A percentile compares a stretch with the other conserved stretches of the same genome.
Conservation (phyloP, 2,888 invertebrate genomes). For the Tetheella fluctuosa region DNA sequence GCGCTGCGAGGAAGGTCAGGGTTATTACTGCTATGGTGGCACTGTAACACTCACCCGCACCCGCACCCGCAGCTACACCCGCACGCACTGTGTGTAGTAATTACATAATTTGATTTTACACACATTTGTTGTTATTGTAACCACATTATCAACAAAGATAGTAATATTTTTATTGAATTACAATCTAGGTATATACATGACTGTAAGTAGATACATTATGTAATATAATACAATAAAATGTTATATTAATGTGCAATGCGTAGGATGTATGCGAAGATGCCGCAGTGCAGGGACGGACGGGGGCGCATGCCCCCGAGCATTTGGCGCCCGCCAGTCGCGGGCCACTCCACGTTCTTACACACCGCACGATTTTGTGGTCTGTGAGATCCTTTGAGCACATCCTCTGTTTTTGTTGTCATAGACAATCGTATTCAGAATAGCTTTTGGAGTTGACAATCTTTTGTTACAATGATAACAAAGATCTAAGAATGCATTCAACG, state of each 20-base stretch:
- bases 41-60: constrained; percentile 31
- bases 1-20: constrained; percentile 74
- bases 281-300: constrained; percentile 68
- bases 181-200: not conserved
- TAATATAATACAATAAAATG: not conserved
- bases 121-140: constrained; percentile 8
- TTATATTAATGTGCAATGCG: constrained; percentile 4
- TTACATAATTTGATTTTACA: constrained; percentile 16
- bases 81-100: constrained; percentile 21
- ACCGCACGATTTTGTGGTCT: constrained; percentile 34
- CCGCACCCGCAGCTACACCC: no score
- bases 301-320: constrained; percentile 57
- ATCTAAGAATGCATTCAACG: not conserved
- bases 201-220: constrained; percentile 11
- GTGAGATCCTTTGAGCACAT: constrained; percentile 38
- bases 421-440: constrained; percentile 27
- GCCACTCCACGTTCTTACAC: constrained; percentile 41
- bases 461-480: not conserved
- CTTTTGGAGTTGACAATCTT: constrained; percentile 31
- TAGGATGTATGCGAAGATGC: constrained; percentile 38
- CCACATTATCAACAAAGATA: no score
- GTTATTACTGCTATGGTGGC: constrained; percentile 51
- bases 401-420: constrained; percentile 44
- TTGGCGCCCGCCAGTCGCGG: constrained; percentile 24
- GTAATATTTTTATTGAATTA: no score